Conservation (phyloP, 2,888 invertebrate species). For the Eremobia ochroleuca region DNA sequence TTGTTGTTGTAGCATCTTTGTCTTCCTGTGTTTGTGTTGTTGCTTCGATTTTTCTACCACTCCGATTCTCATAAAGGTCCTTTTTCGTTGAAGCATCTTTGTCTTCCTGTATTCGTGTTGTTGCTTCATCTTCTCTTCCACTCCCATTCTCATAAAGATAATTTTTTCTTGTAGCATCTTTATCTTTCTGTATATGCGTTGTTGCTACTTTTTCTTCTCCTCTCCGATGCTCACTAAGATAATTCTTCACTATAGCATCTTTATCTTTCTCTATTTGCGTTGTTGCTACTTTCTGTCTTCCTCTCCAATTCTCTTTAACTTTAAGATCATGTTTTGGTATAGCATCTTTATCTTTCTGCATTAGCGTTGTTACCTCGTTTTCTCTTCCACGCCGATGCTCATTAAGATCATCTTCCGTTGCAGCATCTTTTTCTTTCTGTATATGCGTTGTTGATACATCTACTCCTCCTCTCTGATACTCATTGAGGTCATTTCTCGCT, state of each 20-base stretch:
- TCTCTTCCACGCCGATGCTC: not conserved
- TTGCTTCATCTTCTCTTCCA: fast-evolving
- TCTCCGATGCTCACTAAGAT: not conserved
- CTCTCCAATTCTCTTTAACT: not conserved
- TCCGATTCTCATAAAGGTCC: not conserved
- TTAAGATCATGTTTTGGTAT: not conserved
- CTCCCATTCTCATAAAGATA: not conserved
- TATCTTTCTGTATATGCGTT: not conserved
- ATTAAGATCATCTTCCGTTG: not conserved
- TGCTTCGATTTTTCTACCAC: not conserved
- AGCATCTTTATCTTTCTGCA: not conserved
- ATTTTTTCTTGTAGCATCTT: not conserved
- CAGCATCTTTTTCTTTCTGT: not conserved
- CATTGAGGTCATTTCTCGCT: not conserved
- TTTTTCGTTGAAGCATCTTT: not conserved
- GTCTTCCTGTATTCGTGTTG: not conserved
- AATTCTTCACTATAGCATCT: not conserved
- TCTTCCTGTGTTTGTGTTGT: not conserved
- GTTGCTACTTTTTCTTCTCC: not conserved
- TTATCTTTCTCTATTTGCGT: not conserved
- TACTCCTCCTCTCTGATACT: not conserved
- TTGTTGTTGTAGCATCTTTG: not conserved
- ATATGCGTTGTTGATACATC: not conserved
- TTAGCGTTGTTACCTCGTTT: not conserved
- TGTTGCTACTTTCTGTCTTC: no score